Base-by-base conservation (phyloP, 92 coral and sea anemone genomes). In the Pocillopora grandis region DNA sequence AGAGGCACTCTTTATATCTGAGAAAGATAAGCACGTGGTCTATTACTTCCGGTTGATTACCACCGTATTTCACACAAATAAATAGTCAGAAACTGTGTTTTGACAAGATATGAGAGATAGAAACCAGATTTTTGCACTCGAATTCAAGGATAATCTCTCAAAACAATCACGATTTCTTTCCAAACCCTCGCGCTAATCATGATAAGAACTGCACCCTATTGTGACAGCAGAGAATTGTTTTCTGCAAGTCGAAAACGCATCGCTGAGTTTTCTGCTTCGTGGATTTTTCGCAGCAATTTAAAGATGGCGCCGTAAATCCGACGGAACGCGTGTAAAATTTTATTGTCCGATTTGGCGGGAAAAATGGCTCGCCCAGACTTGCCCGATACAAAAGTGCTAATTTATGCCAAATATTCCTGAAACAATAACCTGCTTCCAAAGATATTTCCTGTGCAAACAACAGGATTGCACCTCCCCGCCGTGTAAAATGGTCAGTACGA, bases 311-410 rank as follows among this genome's bases (percentile, higher is more conserved):
- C 69, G 85, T 76, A 80, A 80, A 56, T 58, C 0, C 58, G 31
- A 16, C 61, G 10, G 82, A 11, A 36, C 23, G 19, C 31, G 65
- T 7, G 59, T 23, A 19, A 60, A 10, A 36, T 82, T 61, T 73
- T 55, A 62, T 49, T 83, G 79, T 73, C 12, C 17, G 23, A 36
- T 71, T 83, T 83, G 86, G 80, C 86, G 86, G 80, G 79, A 83
- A 83, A 55, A 2, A 5, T 21, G 73, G 79, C 86, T 62, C 12
- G 86, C 65, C 72, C 86, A 74, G 8, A 49, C 86, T 83, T 83
- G 86, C 86, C 86, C 80, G 52, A 17, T 19, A 23, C 20, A n/a
- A 19, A 15, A 18, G 19, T 13, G 56, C 0, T 55, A 83, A 62
- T 75, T 73, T 17, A 83, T 83, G 71, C 79, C 4, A 17, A 62